Conservation (phyloP, 2,113 vertebrate genomes). For the Otis tarda region DNA sequence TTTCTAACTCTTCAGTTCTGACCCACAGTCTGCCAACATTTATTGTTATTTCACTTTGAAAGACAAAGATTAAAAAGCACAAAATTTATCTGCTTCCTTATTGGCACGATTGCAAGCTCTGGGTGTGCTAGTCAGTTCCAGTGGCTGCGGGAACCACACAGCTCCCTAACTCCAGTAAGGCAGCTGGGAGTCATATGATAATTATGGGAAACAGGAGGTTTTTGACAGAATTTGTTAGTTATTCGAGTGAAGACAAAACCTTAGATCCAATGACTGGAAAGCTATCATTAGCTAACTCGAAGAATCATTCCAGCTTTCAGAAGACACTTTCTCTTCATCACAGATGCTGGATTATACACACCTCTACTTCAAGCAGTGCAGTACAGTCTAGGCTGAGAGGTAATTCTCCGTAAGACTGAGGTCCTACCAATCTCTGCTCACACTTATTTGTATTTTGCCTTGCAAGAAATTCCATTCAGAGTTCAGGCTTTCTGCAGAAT, state of each 20-base stretch:
- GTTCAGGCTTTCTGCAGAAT: neutral
- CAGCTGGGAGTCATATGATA: neutral
- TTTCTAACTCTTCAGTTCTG: neutral
- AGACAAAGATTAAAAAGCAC: neutral
- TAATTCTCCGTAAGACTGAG: neutral
- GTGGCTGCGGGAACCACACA: neutral
- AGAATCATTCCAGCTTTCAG: neutral
- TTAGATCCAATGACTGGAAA: neutral
- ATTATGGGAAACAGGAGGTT: neutral
- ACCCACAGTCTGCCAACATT: neutral
- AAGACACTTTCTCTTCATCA: neutral
- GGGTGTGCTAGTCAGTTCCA: neutral
- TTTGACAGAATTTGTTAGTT: neutral
- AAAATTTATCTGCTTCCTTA: neutral
- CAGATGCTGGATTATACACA: rapidly evolving
- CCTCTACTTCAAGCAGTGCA: neutral
- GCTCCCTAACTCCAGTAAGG: neutral
- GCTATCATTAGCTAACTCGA: neutral
- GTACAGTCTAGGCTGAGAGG: neutral
- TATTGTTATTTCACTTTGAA: slow-evolving; percentile 2
- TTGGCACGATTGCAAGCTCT: neutral
- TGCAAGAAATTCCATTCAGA: neutral
- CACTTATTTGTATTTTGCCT: neutral
- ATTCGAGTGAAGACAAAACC: neutral
- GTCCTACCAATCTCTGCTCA: neutral